Evolutionary conservation across 2,888 invertebrate species (phyloP).

Genomic region (Endomychus coccineus): DNA sequence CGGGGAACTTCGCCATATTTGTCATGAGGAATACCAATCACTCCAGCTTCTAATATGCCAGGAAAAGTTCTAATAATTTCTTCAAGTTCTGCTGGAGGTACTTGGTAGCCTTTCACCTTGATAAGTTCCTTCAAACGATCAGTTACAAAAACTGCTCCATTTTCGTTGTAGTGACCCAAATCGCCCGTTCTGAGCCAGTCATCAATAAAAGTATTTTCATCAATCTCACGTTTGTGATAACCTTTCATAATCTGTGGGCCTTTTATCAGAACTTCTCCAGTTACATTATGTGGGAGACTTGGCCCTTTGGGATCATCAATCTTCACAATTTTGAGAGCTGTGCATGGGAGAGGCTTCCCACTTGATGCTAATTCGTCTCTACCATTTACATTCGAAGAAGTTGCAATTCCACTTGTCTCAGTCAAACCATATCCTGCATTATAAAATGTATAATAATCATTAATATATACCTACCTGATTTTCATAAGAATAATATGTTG

Average conservation of each 20-base stretch:
- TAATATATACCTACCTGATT: too few relatives aligned
- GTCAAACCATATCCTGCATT: slow-evolving; percentile 71
- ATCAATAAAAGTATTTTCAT: too few relatives aligned
- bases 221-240: slow-evolving; percentile 58
- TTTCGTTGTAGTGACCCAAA: slow-evolving; percentile 55
- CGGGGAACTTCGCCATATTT: slow-evolving; percentile 62
- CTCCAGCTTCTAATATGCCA: slow-evolving; percentile 67
- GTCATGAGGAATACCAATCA: slow-evolving; percentile 58
- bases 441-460: too few relatives aligned
- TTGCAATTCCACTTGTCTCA: slow-evolving; percentile 56
- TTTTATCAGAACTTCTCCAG: slow-evolving; percentile 64
- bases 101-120: slow-evolving; percentile 55
- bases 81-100: slow-evolving; percentile 39
- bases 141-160: slow-evolving; percentile 56
- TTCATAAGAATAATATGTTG: too few relatives aligned
- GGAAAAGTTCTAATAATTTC: slow-evolving; percentile 58
- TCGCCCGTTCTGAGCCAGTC: slow-evolving; percentile 70
- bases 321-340: slow-evolving; percentile 56
- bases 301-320: slow-evolving; percentile 41
- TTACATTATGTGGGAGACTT: slow-evolving; percentile 46
- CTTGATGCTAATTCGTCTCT: slow-evolving; percentile 30
- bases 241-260: slow-evolving; percentile 76
- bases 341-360: slow-evolving; percentile 54
- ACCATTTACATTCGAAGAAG: too few relatives aligned
- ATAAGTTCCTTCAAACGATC: slow-evolving; percentile 73